Evolutionary conservation across 2,888 invertebrate species (phyloP), one percentile per base, ranked within the genome.

Genomic region (Agrochola circellaris): DNA sequence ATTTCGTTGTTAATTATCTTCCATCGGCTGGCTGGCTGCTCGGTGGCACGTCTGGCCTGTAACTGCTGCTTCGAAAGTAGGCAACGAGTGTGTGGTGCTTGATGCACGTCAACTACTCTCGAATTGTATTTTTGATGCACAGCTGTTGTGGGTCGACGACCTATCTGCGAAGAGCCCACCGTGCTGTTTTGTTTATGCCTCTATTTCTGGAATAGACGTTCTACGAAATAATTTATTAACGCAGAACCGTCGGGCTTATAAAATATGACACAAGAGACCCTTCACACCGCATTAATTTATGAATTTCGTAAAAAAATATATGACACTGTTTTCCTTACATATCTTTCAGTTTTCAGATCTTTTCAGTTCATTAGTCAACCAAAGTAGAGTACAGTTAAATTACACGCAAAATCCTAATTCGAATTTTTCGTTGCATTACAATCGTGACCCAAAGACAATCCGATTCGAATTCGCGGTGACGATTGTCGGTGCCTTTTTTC

Each of bases 1-100:
- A 95, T 96, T 95, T 95, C 88, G 92, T 94, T 92, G 93, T 94
- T 96, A 95, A 96, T 96, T 95, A 95, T 93, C 91, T 94, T 91
- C 92, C 91, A 93, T 91, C 92, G 93, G 89, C 89, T 92, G 92
- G 91, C 91, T 93, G 93, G 86, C 89, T 93, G 90, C 91, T 89
- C 90, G 90, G 77, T 90, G 91, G 92, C 94, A 93, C 94, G 94
- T 94, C 92, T 95, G 93, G 91, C 92, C 91, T 88, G 92, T 91
- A 92, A 93, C 90, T 93, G 92, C 90, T 90, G 91, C 91, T 88
- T 84, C 83, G 92, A 93, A 94, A 94, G 93, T 94, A 93, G 94
- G 95, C 93, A 90, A 92, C 83, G 89, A 90, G 90, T 91, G 89
- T 91, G 89, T 89, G 89, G 85, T 91, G 90, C 73, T 79, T 87